These are phyloP conservation scores for Procambarus clarkii DNA, from an alignment of 1,140 invertebrate species.

Conservation along the genomic window DNA sequence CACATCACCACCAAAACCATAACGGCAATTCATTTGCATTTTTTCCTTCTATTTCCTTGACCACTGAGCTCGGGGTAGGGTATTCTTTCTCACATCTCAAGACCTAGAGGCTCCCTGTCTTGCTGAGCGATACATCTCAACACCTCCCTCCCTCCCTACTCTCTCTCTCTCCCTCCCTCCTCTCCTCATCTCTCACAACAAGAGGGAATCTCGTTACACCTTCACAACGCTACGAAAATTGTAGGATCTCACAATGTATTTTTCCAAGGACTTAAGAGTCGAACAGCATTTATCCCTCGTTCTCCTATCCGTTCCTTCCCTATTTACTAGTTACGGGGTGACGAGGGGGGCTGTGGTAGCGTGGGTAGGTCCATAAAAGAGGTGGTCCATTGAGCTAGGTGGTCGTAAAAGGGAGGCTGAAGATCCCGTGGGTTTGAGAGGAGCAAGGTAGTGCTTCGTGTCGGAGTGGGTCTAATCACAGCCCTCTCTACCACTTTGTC, in stretches of 20 bases:
- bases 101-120: too few relatives aligned
- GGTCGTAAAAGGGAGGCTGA: conserved; percentile 1
- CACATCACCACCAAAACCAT: too few relatives aligned
- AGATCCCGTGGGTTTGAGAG: background rate
- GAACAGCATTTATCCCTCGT: too few relatives aligned
- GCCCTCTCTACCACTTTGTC: conserved; percentile 54
- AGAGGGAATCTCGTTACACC: too few relatives aligned
- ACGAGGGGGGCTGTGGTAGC: background rate
- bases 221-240: too few relatives aligned
- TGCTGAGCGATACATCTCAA: background rate
- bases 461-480: conserved; percentile 44
- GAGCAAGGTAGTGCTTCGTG: background rate
- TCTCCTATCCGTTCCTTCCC: too few relatives aligned
- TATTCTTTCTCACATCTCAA: too few relatives aligned
- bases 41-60: too few relatives aligned
- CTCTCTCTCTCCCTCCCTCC: background rate
- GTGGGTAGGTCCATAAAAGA: background rate
- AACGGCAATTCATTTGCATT: too few relatives aligned
- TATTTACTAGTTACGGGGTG: background rate
- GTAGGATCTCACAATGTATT: too few relatives aligned
- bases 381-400: conserved; percentile 1
- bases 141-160: background rate
- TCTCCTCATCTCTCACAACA: background rate
- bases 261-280: too few relatives aligned
- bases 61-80: too few relatives aligned